These are phyloP conservation scores for Meandrina meandrites DNA, from an alignment of 92 coral and sea anemone genomes.

Conservation along the genomic window DNA sequence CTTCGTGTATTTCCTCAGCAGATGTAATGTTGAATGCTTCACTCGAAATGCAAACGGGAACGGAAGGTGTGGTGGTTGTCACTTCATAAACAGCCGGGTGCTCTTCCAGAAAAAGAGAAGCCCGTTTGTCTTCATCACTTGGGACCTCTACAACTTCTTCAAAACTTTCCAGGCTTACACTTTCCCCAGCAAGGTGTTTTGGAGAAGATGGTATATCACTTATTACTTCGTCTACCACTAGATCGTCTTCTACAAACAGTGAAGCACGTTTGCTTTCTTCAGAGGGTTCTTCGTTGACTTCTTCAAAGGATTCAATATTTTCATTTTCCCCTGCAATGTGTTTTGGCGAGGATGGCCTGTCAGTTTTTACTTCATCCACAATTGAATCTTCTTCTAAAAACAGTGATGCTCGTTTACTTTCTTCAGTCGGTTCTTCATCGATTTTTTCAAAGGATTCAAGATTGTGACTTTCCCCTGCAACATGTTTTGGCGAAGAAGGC, in stretches of 20 bases:
- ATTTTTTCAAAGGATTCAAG: not conserved
- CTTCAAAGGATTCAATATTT: not conserved
- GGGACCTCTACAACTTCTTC: conserved; percentile 10
- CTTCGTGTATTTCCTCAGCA: conserved; percentile 18
- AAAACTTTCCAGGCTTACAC: not conserved
- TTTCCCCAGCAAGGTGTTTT: conserved; percentile 30
- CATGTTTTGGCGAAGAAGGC: not conserved
- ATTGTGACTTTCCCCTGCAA: not conserved
- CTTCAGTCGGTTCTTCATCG: not conserved
- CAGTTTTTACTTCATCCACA: conserved; percentile 6
- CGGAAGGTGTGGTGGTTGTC: not conserved
- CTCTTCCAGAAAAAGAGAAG: conserved; percentile 27
- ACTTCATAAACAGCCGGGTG: conserved; percentile 2
- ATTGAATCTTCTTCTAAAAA: not conserved
- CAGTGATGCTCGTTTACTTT: not conserved
- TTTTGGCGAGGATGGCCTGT: conserved; percentile 25
- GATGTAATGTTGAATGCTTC: conserved; percentile 19
- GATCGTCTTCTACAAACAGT: conserved; percentile 22
- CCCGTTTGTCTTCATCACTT: conserved; percentile 18
- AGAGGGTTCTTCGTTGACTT: not conserved
- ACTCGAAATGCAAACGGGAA: conserved; percentile 26
- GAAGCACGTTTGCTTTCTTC: conserved; percentile 12
- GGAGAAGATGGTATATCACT: conserved; percentile 25
- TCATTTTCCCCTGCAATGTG: conserved; percentile 16
- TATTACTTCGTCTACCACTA: conserved; percentile 5